Evolutionary conservation across 2,888 invertebrate genomes (phyloP).

Genomic region (Venusia cambrica): DNA sequence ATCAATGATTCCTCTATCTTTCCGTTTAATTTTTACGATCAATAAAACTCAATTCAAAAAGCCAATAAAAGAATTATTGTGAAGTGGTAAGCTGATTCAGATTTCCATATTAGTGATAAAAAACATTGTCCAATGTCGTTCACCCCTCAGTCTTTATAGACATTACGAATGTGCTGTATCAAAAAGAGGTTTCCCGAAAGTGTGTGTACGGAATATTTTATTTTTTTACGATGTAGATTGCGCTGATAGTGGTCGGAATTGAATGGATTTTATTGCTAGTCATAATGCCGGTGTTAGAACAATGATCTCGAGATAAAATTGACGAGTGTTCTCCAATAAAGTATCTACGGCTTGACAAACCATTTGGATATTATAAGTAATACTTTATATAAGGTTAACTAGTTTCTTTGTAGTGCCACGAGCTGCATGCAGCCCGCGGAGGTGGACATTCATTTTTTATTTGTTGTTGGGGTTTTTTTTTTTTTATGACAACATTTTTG

Average conservation of each 20-base stretch:
- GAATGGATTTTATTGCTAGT: constrained; percentile 32
- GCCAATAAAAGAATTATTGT: constrained; percentile 50
- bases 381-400: no score
- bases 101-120: constrained; percentile 51
- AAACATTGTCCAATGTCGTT: constrained; percentile 51
- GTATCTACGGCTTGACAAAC: constrained; percentile 4
- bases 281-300: constrained; percentile 24
- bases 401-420: no score
- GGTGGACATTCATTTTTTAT: no score
- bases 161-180: constrained; percentile 37
- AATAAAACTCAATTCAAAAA: constrained; percentile 49
- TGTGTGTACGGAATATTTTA: constrained; percentile 36
- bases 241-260: constrained; percentile 31
- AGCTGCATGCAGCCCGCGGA: no score
- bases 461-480: no score
- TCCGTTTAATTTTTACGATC: constrained; percentile 45
- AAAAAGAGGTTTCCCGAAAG: constrained; percentile 33
- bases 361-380: no score
- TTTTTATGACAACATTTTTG: no score
- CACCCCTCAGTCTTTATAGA: constrained; percentile 38
- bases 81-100: constrained; percentile 46
- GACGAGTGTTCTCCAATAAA: constrained; percentile 7
- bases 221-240: constrained; percentile 28
- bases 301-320: constrained; percentile 25
- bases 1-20: constrained; percentile 39